phyloP scores from a whole-genome alignment of 2,113 vertebrate genomes.

The Scalopus aquaticus region DNA sequence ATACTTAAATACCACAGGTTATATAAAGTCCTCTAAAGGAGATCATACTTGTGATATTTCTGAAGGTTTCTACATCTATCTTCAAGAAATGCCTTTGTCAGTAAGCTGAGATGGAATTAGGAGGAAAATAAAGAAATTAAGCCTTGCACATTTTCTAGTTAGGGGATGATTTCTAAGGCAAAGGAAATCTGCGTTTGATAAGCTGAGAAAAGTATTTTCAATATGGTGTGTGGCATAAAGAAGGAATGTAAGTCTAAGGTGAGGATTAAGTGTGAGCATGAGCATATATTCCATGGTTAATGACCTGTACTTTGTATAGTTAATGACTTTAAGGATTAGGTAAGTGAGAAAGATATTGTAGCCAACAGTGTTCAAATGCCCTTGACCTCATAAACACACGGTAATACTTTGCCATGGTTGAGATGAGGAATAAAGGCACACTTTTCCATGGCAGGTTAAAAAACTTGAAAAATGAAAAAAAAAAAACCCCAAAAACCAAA shows the following conservation, averaged over 20 bases:
- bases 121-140: conserved; percentile 26
- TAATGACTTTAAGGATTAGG: not conserved
- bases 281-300: not conserved
- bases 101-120: not conserved
- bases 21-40: not conserved
- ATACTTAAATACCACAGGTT: not conserved
- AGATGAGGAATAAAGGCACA: not conserved
- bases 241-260: not conserved
- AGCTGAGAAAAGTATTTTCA: conserved; percentile 23
- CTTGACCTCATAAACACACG: not conserved
- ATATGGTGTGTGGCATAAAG: not conserved
- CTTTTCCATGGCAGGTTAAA: not conserved
- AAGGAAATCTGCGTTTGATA: not conserved
- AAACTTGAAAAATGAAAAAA: not conserved
- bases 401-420: not conserved
- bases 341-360: not conserved
- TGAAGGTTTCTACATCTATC: not conserved
- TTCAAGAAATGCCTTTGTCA: not conserved
- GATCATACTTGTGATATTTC: not conserved
- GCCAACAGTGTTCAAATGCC: not conserved
- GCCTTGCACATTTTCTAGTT: not conserved
- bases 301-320: not conserved
- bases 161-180: not conserved
- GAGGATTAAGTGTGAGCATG: not conserved
- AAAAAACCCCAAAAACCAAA: not conserved